Percentiles rank a stretch among this genome's conserved stretches.
These are phyloP conservation scores for Lottia scabra DNA, from an alignment of 2,888 invertebrate species.

Conservation along the genomic window DNA sequence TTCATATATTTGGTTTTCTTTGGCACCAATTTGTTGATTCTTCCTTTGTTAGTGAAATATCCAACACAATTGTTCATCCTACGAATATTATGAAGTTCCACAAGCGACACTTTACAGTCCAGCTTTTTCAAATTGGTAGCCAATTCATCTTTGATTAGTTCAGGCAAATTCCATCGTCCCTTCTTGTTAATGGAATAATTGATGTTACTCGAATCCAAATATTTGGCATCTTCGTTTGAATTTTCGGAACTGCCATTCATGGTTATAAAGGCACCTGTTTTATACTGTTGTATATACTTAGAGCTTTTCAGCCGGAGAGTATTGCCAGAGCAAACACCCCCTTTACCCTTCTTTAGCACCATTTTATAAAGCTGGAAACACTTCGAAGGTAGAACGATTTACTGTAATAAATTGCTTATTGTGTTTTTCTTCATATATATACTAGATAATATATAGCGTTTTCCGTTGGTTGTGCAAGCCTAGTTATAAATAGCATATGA, in stretches of 20 bases:
- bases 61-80: neutral
- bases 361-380: neutral
- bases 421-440: too few relatives aligned
- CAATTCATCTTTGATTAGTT: constrained; percentile 36
- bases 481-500: too few relatives aligned
- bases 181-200: constrained; percentile 50
- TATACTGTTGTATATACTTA: neutral
- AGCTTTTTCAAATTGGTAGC: neutral
- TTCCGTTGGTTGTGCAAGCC: too few relatives aligned
- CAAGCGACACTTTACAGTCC: neutral
- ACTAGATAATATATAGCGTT: too few relatives aligned
- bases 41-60: neutral
- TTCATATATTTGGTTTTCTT: neutral
- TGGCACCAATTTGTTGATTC: neutral
- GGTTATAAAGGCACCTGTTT: neutral
- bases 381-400: too few relatives aligned
- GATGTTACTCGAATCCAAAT: neutral
- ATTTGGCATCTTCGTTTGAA: neutral
- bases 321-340: neutral
- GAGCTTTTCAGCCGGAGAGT: neutral
- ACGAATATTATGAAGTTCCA: neutral
- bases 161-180: constrained; percentile 48
- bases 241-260: neutral
- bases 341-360: neutral
- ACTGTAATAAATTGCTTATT: too few relatives aligned